phyloP scores from a whole-genome alignment of 2,113 vertebrate genomes.

The Pampusana beccarii region DNA sequence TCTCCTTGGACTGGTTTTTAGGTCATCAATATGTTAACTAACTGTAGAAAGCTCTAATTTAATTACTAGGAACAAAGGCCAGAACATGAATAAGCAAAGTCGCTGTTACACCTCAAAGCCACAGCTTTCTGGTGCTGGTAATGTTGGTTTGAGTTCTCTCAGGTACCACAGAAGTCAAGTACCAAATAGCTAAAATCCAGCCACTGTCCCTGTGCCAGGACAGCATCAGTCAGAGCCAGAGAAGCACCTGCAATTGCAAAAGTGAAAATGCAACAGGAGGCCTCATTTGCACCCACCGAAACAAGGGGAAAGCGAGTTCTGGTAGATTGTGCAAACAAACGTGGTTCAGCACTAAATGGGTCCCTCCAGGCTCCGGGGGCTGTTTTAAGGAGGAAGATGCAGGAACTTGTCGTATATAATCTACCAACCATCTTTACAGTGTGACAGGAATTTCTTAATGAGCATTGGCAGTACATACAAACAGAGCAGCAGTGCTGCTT shows the following conservation, averaged over 20 bases:
- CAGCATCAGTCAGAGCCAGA: not conserved
- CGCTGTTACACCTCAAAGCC: not conserved
- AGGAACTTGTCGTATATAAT: not conserved
- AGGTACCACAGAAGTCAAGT: not conserved
- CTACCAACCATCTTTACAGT: not conserved
- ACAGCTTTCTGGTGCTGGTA: not conserved
- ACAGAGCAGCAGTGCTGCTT: not conserved
- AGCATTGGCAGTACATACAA: conserved; percentile 28
- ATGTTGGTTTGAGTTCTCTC: not conserved
- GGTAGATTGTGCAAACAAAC: not conserved
- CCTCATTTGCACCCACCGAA: not conserved
- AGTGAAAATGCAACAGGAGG: not conserved
- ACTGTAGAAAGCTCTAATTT: not conserved
- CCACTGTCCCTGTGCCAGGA: not conserved
- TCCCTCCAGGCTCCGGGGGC: not conserved
- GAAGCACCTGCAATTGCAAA: not conserved
- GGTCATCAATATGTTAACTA: not conserved
- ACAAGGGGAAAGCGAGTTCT: not conserved
- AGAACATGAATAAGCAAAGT: not conserved
- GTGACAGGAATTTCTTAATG: not conserved
- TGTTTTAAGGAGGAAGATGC: not conserved
- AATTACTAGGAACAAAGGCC: not conserved
- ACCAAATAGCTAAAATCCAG: not conserved
- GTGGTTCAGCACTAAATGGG: accelerated
- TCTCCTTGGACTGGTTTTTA: not conserved